Conservation (phyloP, 2,797 vertebrate species). For the Oreortyx pictus region DNA sequence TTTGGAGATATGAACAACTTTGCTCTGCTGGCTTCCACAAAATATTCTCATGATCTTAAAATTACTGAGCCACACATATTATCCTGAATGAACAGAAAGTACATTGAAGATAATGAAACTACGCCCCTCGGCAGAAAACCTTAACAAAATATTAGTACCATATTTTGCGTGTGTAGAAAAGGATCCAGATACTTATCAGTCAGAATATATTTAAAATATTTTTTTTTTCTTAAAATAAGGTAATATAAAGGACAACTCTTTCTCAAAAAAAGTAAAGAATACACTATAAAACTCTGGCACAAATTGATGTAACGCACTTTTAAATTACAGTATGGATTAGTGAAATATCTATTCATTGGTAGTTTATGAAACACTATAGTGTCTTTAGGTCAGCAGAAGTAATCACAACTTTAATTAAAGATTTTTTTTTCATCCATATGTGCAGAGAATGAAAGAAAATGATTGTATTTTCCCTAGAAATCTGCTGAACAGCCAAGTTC, state of each 20-base stretch:
- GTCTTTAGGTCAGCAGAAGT: not conserved
- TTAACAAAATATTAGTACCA: not conserved
- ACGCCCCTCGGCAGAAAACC: not conserved
- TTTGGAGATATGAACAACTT: not conserved
- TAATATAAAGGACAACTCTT: not conserved
- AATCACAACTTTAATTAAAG: not conserved
- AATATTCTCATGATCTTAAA: not conserved
- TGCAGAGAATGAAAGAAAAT: not conserved
- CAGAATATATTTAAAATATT: not conserved
- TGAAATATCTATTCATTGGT: not conserved
- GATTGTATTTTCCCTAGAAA: not conserved
- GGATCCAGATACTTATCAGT: not conserved
- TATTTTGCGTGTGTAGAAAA: not conserved
- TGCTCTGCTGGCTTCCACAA: not conserved
- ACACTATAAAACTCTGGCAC: not conserved
- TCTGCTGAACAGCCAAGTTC: not conserved
- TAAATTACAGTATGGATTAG: not conserved
- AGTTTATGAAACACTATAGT: not conserved
- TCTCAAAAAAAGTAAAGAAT: not conserved
- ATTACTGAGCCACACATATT: not conserved
- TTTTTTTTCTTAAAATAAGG: not conserved
- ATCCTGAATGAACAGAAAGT: not conserved
- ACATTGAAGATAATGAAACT: not conserved
- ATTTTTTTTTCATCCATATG: not conserved
- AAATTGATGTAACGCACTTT: not conserved